These are phyloP conservation scores for Melanotus villosus DNA, from an alignment of 2,888 invertebrate species.

Conservation along the genomic window DNA sequence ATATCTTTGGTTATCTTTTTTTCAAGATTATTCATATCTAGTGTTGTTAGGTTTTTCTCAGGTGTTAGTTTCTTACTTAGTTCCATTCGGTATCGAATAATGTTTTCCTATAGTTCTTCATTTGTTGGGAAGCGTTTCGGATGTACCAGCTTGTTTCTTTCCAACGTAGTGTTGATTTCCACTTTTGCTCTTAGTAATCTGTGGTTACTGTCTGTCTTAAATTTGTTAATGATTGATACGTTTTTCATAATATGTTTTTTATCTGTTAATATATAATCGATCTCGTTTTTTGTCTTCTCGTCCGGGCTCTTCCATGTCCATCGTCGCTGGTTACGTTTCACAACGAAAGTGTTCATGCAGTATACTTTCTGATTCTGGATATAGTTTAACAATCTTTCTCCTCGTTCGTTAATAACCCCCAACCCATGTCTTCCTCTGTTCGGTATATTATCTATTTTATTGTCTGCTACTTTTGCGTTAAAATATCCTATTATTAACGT, in stretches of 20 bases:
- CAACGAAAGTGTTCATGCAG: no score
- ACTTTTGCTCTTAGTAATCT: background rate
- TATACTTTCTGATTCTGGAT: no score
- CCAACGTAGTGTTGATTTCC: background rate
- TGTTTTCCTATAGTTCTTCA: background rate
- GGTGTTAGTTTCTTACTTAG: no score
- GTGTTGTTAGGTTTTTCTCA: no score
- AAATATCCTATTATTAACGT: background rate
- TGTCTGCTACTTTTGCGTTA: background rate
- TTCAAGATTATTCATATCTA: no score
- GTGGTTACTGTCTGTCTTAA: background rate
- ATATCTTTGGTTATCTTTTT: no score
- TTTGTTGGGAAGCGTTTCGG: background rate
- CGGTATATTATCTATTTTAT: background rate
- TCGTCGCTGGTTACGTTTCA: no score
- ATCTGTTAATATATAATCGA: background rate
- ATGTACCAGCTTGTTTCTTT: background rate
- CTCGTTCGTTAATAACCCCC: background rate
- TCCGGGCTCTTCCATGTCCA: no score
- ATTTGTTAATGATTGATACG: background rate
- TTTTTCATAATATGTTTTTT: background rate
- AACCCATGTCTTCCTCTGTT: background rate
- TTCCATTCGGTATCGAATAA: no score
- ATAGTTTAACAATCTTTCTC: no score
- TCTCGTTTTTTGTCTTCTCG: no score